Percentiles rank a stretch among this genome's conserved stretches.
phyloP scores from a whole-genome alignment of 1,140 invertebrate genomes.

The Brachionus koreanus region DNA sequence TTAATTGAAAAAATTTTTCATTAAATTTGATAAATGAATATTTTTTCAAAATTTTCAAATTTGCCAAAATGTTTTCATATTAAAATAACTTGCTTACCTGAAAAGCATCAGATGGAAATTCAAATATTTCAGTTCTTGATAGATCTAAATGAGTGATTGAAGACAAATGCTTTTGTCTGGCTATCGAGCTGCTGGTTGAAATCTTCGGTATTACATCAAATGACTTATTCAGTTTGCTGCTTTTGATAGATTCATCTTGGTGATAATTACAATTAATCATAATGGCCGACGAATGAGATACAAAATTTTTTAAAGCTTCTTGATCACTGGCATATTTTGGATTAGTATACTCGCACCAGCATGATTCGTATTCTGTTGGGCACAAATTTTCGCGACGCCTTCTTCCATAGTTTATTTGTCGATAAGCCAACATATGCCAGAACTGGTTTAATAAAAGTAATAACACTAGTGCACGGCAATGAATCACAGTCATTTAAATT shows the following conservation, averaged over 20 bases:
- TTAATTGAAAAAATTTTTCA: too few species aligned
- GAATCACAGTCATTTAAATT: not conserved
- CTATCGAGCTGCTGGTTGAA: not conserved
- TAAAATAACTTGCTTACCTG: too few species aligned
- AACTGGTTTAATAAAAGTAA: not conserved
- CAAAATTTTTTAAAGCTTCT: not conserved
- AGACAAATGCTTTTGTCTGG: not conserved
- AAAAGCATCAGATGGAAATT: slow-evolving; percentile 40
- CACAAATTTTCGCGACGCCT: slow-evolving; percentile 9
- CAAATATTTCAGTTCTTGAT: slow-evolving; percentile 28
- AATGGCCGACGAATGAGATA: not conserved
- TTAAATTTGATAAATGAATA: too few species aligned
- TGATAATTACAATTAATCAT: slow-evolving; percentile 31
- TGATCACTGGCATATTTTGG: not conserved
- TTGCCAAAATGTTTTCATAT: too few species aligned
- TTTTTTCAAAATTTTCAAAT: too few species aligned
- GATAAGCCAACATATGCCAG: not conserved
- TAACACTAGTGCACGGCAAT: not conserved
- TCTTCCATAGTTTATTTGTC: not conserved
- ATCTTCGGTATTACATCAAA: not conserved
- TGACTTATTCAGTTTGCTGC: not conserved
- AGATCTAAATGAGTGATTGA: slow-evolving; percentile 31
- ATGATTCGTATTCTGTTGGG: slow-evolving; percentile 7
- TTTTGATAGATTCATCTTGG: not conserved
- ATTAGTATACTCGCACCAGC: slow-evolving; percentile 27